These are phyloP conservation scores for Acanthosepion esculentum DNA, from an alignment of 2,888 invertebrate genomes.

Conservation along the genomic window DNA sequence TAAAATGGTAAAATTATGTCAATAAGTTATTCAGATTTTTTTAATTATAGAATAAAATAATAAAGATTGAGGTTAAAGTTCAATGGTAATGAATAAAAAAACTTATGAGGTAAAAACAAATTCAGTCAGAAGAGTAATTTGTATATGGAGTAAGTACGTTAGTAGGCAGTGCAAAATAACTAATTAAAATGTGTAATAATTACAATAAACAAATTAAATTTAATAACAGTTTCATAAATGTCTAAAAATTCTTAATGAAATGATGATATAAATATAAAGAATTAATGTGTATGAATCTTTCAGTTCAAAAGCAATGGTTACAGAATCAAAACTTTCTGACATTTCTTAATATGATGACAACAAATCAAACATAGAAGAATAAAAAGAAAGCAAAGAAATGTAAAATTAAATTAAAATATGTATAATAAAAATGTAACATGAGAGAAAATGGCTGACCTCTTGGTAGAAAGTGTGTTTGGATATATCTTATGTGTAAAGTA, in stretches of 20 bases:
- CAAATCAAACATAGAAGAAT: neutral
- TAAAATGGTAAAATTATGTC: neutral
- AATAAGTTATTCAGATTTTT: neutral
- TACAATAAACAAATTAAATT: no score
- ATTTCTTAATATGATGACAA: neutral
- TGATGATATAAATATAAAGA: neutral
- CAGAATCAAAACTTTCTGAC: neutral
- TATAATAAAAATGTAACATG: no score
- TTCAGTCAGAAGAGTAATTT: neutral
- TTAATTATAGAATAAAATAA: neutral
- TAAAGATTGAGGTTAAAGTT: no score
- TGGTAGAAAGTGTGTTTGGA: no score
- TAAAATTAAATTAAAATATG: no score
- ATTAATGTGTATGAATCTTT: no score
- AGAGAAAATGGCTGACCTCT: no score
- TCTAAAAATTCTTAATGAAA: neutral
- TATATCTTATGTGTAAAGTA: no score
- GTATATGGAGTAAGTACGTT: neutral
- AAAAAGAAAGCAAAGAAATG: neutral
- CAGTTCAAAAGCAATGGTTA: neutral
- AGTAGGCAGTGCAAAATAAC: neutral
- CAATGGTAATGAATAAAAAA: neutral
- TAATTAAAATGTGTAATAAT: neutral
- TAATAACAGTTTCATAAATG: neutral
- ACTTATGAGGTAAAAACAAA: no score